These are phyloP conservation scores for Pimpla rufipes DNA, from an alignment of 2,888 invertebrate species.

Conservation along the genomic window DNA sequence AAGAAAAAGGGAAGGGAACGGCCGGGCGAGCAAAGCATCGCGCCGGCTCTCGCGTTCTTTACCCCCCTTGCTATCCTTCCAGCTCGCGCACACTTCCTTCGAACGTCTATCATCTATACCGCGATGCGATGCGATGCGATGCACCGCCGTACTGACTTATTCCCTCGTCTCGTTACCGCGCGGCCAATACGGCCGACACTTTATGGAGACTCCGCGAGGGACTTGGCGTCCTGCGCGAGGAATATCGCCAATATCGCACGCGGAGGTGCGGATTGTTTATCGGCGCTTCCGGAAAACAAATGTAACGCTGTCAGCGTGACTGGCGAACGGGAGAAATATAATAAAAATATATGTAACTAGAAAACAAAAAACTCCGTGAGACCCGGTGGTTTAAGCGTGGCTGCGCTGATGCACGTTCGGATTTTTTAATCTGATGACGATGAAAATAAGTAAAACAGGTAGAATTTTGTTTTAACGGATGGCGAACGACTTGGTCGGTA, in stretches of 20 bases:
- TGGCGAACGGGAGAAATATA: not conserved
- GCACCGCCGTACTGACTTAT: conserved; percentile 34
- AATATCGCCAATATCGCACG: not conserved
- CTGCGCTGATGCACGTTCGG: too few species aligned
- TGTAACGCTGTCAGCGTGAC: not conserved
- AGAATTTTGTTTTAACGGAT: too few species aligned
- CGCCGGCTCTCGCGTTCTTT: conserved; percentile 27
- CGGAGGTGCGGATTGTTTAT: not conserved
- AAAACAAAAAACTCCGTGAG: too few species aligned
- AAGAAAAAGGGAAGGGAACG: conserved; percentile 28
- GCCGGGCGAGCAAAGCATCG: conserved; percentile 48
- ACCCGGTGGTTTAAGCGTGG: too few species aligned
- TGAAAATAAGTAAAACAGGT: too few species aligned
- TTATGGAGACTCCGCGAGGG: conserved; percentile 8
- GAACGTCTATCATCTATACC: conserved; percentile 51
- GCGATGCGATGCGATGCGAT: not conserved
- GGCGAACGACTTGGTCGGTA: too few species aligned
- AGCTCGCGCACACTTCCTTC: conserved; percentile 37
- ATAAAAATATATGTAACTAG: too few species aligned
- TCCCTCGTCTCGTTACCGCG: conserved; percentile 56
- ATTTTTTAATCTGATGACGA: too few species aligned
- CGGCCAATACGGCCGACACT: conserved; percentile 25
- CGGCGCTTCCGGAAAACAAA: not conserved
- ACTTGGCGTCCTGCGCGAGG: not conserved
- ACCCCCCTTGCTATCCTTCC: conserved; percentile 14